Conservation (phyloP, 2,888 invertebrate genomes). For the Branchipolynoe longqiensis region DNA sequence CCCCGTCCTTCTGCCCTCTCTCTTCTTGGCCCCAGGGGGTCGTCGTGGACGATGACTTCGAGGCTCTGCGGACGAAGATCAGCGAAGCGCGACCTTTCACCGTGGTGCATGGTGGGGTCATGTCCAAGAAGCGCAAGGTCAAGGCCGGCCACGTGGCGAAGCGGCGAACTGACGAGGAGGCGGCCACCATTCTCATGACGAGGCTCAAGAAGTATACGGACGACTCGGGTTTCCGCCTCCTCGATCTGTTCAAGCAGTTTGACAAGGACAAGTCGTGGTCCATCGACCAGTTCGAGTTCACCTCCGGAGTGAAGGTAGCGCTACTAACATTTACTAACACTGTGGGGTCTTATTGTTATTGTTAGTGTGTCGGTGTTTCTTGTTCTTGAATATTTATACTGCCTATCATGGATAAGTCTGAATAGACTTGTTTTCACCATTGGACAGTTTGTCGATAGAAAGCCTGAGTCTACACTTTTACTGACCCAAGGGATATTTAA, state of each 20-base stretch:
- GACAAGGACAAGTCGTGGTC: slow-evolving; percentile 76
- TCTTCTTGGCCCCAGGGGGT: slow-evolving; percentile 70
- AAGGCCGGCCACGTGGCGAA: neutral
- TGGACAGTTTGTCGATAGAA: too few relatives aligned
- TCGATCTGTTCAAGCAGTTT: slow-evolving; percentile 78
- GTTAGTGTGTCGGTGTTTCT: too few relatives aligned
- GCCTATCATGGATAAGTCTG: too few relatives aligned
- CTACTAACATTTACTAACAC: too few relatives aligned
- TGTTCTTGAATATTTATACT: too few relatives aligned
- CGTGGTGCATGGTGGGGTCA: slow-evolving; percentile 74
- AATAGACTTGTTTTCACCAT: too few relatives aligned
- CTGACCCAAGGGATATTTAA: too few relatives aligned
- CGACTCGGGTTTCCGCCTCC: slow-evolving; percentile 73
- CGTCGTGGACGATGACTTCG: slow-evolving; percentile 74
- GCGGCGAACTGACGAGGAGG: neutral
- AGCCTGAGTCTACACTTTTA: too few relatives aligned
- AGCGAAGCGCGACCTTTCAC: slow-evolving; percentile 68
- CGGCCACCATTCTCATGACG: slow-evolving; percentile 70
- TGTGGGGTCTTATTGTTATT: too few relatives aligned
- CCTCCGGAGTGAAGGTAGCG: slow-evolving; percentile 74
- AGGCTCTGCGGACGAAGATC: slow-evolving; percentile 70
- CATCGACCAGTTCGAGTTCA: slow-evolving; percentile 74
- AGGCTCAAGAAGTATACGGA: slow-evolving; percentile 73
- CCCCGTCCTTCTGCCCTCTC: too few relatives aligned
- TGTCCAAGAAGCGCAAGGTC: slow-evolving; percentile 62